Percentiles rank a stretch among this genome's conserved stretches.
phyloP scores from a whole-genome alignment of 1,140 invertebrate species.

The Hermetia illucens region DNA sequence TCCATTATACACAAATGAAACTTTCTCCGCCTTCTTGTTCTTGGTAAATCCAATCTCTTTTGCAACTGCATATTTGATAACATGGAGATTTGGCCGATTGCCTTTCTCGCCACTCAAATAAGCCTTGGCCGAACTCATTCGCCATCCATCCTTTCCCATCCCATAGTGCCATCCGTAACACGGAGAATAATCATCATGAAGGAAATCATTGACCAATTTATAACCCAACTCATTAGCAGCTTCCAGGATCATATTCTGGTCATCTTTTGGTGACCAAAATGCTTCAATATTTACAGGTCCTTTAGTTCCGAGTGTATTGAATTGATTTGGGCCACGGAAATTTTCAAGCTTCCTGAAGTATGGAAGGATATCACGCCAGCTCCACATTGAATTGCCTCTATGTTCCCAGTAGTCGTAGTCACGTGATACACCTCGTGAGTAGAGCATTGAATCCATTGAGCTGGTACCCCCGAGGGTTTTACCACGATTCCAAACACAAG shows the following conservation, averaged over 20 bases:
- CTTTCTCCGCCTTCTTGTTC: constrained; percentile 28
- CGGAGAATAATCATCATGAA: constrained; percentile 58
- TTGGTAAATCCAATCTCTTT: constrained; percentile 36
- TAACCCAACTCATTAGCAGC: constrained; percentile 9
- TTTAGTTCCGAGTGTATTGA: constrained; percentile 2
- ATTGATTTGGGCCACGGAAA: no score
- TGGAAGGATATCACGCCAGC: constrained; percentile 1
- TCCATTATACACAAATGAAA: constrained; percentile 33
- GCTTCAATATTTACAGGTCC: constrained; percentile 1
- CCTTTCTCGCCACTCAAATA: constrained; percentile 35
- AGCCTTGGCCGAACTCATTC: constrained; percentile 44
- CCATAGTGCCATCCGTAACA: no score
- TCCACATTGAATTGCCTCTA: constrained; percentile 23
- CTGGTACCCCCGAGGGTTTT: constrained; percentile 57
- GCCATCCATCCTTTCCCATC: constrained; percentile 37
- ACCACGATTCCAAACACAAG: constrained; percentile 48
- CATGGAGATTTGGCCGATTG: constrained; percentile 42
- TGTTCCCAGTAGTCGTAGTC: constrained; percentile 40
- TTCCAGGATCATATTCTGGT: constrained; percentile 4
- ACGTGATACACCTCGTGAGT: constrained; percentile 1
- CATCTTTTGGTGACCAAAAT: neutral
- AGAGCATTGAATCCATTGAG: constrained; percentile 57
- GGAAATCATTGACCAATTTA: constrained; percentile 49
- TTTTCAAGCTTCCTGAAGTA: constrained; percentile 5
- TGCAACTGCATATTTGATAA: constrained; percentile 39